Conservation (phyloP, 2,888 invertebrate genomes). For the Trissoscelio sp. region DNA sequence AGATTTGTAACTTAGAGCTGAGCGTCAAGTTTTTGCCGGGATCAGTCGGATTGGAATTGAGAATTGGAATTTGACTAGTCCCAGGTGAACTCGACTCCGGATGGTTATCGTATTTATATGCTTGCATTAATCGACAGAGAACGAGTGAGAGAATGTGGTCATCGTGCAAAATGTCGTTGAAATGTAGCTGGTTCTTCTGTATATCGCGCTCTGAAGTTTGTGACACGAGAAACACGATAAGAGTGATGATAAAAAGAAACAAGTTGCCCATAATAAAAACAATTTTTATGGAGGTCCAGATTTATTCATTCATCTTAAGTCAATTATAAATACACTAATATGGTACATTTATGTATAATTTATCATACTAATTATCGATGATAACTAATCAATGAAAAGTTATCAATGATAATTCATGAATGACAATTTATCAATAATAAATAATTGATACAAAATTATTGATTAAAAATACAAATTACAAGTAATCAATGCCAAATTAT, state of each 20-base stretch:
- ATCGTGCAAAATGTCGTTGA: constrained; percentile 11
- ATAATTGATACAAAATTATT: too few relatives aligned
- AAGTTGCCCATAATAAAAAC: constrained; percentile 65
- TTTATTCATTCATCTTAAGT: constrained; percentile 36
- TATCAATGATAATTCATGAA: too few relatives aligned
- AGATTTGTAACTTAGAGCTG: constrained; percentile 29
- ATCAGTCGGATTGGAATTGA: constrained; percentile 24
- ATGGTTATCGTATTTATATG: constrained; percentile 35
- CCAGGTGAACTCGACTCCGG: constrained; percentile 12
- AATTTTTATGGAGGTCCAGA: constrained; percentile 59
- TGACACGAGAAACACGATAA: constrained; percentile 29
- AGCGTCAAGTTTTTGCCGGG: not conserved
- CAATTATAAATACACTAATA: constrained; percentile 43
- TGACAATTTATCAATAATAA: too few relatives aligned
- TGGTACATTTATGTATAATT: constrained; percentile 43
- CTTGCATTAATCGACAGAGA: constrained; percentile 40
- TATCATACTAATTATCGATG: too few relatives aligned
- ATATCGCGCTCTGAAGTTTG: constrained; percentile 40
- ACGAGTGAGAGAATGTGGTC: not conserved
- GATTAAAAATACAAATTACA: too few relatives aligned
- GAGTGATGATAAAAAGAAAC: constrained; percentile 45
- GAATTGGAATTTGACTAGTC: constrained; percentile 14
- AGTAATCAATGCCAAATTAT: too few relatives aligned
- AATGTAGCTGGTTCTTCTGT: constrained; percentile 54
- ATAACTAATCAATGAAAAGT: too few relatives aligned